phyloP scores from a whole-genome alignment of 2,888 invertebrate genomes.

The Calameuta filiformis region DNA sequence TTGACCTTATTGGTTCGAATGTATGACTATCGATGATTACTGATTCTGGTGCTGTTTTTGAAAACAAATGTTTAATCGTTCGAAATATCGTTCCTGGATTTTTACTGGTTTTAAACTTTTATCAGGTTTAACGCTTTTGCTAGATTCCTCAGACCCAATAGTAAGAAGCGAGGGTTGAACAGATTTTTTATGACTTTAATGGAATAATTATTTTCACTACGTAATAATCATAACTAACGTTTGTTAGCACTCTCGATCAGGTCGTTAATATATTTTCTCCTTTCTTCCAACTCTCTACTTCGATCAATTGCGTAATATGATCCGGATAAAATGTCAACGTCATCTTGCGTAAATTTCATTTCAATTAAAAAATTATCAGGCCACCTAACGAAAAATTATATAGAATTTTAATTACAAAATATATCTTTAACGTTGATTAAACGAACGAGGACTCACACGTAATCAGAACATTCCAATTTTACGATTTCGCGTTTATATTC shows the following conservation, averaged over 20 bases:
- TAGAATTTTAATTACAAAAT: background rate
- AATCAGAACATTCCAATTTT: constrained; percentile 71
- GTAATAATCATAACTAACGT: constrained; percentile 26
- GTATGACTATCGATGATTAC: background rate
- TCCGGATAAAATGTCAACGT: constrained; percentile 74
- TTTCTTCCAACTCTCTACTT: constrained; percentile 43
- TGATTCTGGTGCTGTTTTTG: background rate
- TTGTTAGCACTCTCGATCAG: constrained; percentile 38
- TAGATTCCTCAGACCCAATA: background rate
- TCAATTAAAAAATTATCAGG: constrained; percentile 78
- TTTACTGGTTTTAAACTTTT: background rate
- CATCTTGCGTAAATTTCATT: constrained; percentile 76
- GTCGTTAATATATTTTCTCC: constrained; percentile 47
- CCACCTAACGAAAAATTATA: constrained; percentile 69
- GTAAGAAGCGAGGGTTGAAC: background rate
- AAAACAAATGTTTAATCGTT: too few species aligned
- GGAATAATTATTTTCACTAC: background rate
- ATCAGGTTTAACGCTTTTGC: background rate
- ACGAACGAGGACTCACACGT: constrained; percentile 36
- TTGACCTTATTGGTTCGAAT: background rate
- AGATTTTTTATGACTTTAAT: background rate
- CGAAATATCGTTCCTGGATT: background rate
- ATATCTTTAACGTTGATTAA: background rate
- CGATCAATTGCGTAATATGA: constrained; percentile 73
- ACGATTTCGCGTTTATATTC: constrained; percentile 72